phyloP scores from a whole-genome alignment of 2,888 invertebrate genomes.

The Ferdinandea cuprea region DNA sequence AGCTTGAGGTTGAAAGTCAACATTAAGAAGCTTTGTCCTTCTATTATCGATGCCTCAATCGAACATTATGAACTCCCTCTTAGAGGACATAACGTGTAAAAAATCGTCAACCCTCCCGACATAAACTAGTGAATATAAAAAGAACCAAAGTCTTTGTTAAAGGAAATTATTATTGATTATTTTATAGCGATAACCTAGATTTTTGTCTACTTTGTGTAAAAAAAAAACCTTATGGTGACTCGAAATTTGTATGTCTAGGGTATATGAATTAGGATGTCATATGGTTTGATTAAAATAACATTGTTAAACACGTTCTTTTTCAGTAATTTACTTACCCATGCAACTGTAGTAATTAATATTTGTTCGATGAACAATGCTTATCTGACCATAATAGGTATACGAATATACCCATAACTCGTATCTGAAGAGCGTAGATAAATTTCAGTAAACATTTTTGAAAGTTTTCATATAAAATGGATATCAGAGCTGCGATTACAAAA shows the following conservation, averaged over 20 bases:
- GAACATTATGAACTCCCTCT: slow-evolving; percentile 66
- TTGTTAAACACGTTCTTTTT: background rate
- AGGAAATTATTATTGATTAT: slow-evolving; percentile 69
- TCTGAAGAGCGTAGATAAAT: too few relatives aligned
- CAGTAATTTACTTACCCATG: too few relatives aligned
- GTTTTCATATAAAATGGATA: too few relatives aligned
- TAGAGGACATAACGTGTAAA: slow-evolving; percentile 57
- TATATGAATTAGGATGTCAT: slow-evolving; percentile 10
- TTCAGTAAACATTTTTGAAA: too few relatives aligned
- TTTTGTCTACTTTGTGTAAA: slow-evolving; percentile 46
- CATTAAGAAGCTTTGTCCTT: slow-evolving; percentile 71
- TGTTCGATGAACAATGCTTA: too few relatives aligned
- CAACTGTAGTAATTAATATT: too few relatives aligned
- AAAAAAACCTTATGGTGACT: slow-evolving; percentile 45
- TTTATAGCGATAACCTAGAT: slow-evolving; percentile 70
- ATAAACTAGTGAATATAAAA: slow-evolving; percentile 32
- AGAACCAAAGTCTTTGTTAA: slow-evolving; percentile 63
- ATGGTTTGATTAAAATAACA: slow-evolving; percentile 6
- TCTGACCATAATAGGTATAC: too few relatives aligned
- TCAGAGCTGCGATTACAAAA: too few relatives aligned
- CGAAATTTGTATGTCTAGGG: slow-evolving; percentile 64
- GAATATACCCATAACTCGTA: too few relatives aligned
- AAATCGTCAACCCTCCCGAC: slow-evolving; percentile 19
- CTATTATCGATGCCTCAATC: slow-evolving; percentile 70
- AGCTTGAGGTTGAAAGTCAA: slow-evolving; percentile 72